Conservation (phyloP, 2,113 vertebrate genomes). For the Turdus rufiventris region DNA sequence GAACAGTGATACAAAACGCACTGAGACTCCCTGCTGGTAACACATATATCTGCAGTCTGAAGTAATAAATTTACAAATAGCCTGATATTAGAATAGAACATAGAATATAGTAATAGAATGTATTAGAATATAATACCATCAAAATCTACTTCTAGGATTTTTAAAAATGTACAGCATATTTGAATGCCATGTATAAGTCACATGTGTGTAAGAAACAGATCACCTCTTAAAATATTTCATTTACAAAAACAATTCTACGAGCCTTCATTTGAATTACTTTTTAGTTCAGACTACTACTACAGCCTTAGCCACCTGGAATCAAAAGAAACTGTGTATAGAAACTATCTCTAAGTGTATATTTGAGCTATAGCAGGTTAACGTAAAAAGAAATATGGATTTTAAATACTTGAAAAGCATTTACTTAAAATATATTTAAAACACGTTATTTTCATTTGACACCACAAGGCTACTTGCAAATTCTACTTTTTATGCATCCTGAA, state of each 20-base stretch:
- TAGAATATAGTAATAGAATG: no score
- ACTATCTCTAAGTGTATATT: neutral
- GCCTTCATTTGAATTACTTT: neutral
- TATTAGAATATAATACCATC: neutral
- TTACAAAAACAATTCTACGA: neutral
- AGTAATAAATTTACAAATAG: neutral
- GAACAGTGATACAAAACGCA: neutral
- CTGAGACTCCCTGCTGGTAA: slow-evolving; percentile 64
- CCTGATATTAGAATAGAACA: neutral
- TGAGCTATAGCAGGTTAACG: neutral
- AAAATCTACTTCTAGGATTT: neutral
- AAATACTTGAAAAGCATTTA: neutral
- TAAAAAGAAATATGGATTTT: neutral
- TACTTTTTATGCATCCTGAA: neutral
- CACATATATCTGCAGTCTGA: neutral
- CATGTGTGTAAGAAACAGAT: neutral
- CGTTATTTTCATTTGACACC: neutral
- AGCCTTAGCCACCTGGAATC: neutral
- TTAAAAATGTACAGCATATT: neutral
- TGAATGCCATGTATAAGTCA: neutral
- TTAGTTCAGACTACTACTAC: neutral
- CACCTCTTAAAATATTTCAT: neutral
- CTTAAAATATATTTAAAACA: neutral
- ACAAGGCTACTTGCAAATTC: neutral
- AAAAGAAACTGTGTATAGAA: neutral